Evolutionary conservation across 2,888 invertebrate genomes (phyloP).

Genomic region (Tanypteryx hageni): DNA sequence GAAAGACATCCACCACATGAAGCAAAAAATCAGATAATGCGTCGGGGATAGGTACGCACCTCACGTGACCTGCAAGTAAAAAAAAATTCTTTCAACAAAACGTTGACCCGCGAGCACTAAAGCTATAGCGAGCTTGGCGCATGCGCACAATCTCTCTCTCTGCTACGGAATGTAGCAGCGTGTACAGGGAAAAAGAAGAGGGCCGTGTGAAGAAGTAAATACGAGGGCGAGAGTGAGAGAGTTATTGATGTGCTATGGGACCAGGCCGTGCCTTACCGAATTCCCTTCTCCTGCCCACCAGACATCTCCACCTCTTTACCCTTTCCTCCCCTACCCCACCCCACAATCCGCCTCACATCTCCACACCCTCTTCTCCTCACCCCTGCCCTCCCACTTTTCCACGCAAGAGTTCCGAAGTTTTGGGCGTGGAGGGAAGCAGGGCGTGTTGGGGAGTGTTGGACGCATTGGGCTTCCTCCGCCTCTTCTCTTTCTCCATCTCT

Average conservation of each 20-base stretch:
- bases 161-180: conserved; percentile 22
- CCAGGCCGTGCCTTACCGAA: background rate
- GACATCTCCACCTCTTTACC: background rate
- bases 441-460: too few relatives aligned
- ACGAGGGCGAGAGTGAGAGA: background rate
- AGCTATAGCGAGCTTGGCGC: background rate
- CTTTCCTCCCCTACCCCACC: background rate
- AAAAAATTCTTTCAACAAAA: too few relatives aligned
- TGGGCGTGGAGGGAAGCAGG: background rate
- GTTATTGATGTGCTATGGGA: conserved; percentile 36
- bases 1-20: too few relatives aligned
- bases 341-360: background rate
- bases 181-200: background rate
- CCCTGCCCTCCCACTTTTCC: background rate
- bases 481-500: too few relatives aligned
- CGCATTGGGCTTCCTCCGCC: background rate
- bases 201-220: background rate
- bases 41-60: too few relatives aligned
- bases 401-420: background rate
- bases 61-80: too few relatives aligned
- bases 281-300: background rate
- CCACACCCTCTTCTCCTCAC: background rate
- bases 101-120: background rate
- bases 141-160: background rate
- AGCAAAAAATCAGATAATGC: too few relatives aligned